Evolutionary conservation across 1,140 invertebrate genomes (phyloP).

Genomic region (Hycleus phaleratus): DNA sequence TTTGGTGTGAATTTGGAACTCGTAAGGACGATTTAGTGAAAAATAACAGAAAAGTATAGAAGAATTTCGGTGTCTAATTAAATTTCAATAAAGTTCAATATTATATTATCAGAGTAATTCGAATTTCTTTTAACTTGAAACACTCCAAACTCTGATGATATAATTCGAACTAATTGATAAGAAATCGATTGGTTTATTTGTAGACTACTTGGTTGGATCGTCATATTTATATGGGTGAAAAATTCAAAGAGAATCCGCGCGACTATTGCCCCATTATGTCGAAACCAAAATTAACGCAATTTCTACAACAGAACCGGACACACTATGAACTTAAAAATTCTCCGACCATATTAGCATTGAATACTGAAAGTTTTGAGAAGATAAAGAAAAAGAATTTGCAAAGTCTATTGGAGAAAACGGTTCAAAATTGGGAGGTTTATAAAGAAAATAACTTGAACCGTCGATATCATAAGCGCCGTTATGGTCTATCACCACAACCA

Average conservation of each 20-base stretch:
- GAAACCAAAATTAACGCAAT: conserved; percentile 6
- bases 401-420: conserved; percentile 25
- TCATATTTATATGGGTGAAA: conserved; percentile 40
- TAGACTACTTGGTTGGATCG: conserved; percentile 41
- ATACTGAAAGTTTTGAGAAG: conserved; percentile 19
- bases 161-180: neutral
- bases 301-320: conserved; percentile 5
- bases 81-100: neutral
- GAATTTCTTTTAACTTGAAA: too few relatives aligned
- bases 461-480: conserved; percentile 37
- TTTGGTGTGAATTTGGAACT: conserved; percentile 38
- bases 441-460: conserved; percentile 5
- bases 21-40: neutral
- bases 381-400: conserved; percentile 26
- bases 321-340: neutral
- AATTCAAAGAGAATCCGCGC: conserved; percentile 20
- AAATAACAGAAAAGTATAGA: neutral
- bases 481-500: conserved; percentile 40
- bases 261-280: conserved; percentile 17
- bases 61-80: neutral
- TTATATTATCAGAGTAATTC: neutral
- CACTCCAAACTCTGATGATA: too few relatives aligned
- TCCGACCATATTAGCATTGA: neutral
- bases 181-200: conserved; percentile 5
- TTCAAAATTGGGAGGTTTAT: conserved; percentile 11